Evolutionary conservation across 1,140 invertebrate genomes (phyloP).

Genomic region (Cydia fagiglandana): DNA sequence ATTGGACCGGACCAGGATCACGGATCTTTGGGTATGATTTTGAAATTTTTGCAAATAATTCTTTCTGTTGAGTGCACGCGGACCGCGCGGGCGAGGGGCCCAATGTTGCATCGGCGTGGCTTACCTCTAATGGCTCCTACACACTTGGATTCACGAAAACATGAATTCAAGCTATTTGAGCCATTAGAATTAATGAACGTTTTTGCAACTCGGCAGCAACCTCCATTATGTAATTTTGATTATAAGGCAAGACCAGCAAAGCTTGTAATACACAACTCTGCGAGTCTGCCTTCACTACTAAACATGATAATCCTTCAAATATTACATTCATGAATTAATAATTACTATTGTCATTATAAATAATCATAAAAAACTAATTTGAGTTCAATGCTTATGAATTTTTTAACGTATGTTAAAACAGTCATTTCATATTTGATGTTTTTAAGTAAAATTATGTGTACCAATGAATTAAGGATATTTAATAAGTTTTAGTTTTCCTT

Average conservation of each 20-base stretch:
- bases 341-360: neutral
- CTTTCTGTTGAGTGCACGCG: slow-evolving; percentile 69
- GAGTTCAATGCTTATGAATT: neutral
- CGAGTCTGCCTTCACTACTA: neutral
- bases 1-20: slow-evolving; percentile 47
- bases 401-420: neutral
- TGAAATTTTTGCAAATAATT: slow-evolving; percentile 71
- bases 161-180: neutral
- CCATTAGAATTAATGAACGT: neutral
- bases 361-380: slow-evolving; percentile 5
- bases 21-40: slow-evolving; percentile 74
- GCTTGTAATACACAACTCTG: neutral
- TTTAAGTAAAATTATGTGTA: slow-evolving; percentile 10
- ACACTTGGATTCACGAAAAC: neutral
- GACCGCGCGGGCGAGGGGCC: slow-evolving; percentile 31
- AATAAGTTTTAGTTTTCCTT: slow-evolving; percentile 9
- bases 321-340: slow-evolving; percentile 8
- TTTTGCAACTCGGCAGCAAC: neutral
- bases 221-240: neutral
- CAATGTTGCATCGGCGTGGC: neutral
- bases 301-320: neutral
- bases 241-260: neutral
- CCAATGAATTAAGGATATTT: slow-evolving; percentile 14
- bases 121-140: neutral
- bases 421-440: neutral